Conservation (phyloP, 2,797 vertebrate genomes). For the Gorsachius magnificus region DNA sequence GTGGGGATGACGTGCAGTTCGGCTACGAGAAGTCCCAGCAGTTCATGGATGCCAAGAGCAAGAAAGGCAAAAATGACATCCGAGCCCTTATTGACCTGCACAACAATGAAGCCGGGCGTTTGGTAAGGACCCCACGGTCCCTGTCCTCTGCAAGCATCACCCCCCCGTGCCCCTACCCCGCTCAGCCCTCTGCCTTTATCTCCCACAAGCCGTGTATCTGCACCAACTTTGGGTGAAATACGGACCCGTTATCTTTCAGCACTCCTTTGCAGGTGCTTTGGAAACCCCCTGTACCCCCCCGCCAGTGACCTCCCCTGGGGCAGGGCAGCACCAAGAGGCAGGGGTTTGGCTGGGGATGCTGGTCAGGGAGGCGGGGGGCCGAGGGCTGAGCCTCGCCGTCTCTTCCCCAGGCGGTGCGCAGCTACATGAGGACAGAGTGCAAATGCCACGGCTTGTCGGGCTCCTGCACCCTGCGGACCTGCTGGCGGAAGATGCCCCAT, state of each 20-base stretch:
- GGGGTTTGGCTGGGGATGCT: background rate
- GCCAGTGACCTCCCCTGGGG: fast-evolving
- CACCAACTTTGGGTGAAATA: background rate
- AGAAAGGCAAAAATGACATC: constrained; percentile 94
- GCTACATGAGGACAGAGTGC: constrained; percentile 96
- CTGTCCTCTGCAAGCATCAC: background rate
- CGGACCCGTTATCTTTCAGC: background rate
- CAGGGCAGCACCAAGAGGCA: background rate
- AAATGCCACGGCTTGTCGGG: constrained; percentile 97
- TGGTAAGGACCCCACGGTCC: constrained; percentile 78
- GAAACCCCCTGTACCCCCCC: background rate
- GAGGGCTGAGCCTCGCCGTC: background rate
- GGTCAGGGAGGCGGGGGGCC: background rate
- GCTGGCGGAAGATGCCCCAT: constrained; percentile 98
- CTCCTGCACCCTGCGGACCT: constrained; percentile 94
- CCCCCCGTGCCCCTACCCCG: no score
- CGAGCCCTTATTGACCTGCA: constrained; percentile 93
- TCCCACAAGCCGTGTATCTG: background rate
- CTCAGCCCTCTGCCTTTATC: background rate
- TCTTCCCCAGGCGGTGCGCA: constrained; percentile 87
- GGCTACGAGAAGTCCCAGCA: constrained; percentile 97
- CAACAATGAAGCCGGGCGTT: constrained; percentile 96
- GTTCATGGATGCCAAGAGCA: constrained; percentile 95
- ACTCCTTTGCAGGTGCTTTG: background rate
- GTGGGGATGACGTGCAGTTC: constrained; percentile 95